Percentiles rank a stretch among this genome's conserved stretches.
Conservation (phyloP, 1,140 invertebrate species). For the Drosophila elegans region DNA sequence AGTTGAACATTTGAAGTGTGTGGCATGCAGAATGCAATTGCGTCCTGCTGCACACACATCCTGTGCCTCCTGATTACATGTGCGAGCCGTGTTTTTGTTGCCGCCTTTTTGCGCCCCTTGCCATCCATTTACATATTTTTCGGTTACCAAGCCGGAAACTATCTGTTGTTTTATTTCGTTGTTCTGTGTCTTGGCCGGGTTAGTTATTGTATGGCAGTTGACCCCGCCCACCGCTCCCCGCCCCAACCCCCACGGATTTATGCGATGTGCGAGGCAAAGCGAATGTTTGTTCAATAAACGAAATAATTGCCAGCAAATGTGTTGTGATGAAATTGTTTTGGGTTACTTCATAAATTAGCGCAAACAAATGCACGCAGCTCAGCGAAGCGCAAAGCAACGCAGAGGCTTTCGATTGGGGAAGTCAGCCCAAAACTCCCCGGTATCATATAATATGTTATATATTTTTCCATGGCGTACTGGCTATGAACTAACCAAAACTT, state of each 20-base stretch:
- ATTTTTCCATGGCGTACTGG: too few relatives aligned
- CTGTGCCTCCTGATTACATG: slow-evolving; percentile 38
- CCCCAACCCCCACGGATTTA: slow-evolving; percentile 62
- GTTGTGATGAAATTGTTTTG: slow-evolving; percentile 83
- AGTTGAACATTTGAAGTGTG: slow-evolving; percentile 55
- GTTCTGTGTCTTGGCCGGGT: slow-evolving; percentile 48
- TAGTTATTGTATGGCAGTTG: slow-evolving; percentile 41
- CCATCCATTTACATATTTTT: slow-evolving; percentile 76
- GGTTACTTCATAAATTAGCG: slow-evolving; percentile 82
- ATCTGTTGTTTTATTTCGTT: slow-evolving; percentile 58
- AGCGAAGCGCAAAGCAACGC: slow-evolving; percentile 5
- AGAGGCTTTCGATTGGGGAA: slow-evolving; percentile 6
- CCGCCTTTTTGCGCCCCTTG: slow-evolving; percentile 18
- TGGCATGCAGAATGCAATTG: slow-evolving; percentile 69
- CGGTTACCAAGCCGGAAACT: slow-evolving; percentile 60
- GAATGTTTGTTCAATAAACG: slow-evolving; percentile 83
- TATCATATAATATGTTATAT: too few relatives aligned
- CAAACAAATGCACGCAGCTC: slow-evolving; percentile 55
- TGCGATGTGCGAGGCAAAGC: slow-evolving; percentile 63
- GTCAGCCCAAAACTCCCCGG: background rate
- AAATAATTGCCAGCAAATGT: slow-evolving; percentile 82
- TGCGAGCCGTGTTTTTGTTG: slow-evolving; percentile 43
- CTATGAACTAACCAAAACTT: background rate
- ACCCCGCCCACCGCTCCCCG: background rate
- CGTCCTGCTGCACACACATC: slow-evolving; percentile 37